Conservation (phyloP, 2,888 invertebrate genomes). For the Kryphioiulus occultus region DNA sequence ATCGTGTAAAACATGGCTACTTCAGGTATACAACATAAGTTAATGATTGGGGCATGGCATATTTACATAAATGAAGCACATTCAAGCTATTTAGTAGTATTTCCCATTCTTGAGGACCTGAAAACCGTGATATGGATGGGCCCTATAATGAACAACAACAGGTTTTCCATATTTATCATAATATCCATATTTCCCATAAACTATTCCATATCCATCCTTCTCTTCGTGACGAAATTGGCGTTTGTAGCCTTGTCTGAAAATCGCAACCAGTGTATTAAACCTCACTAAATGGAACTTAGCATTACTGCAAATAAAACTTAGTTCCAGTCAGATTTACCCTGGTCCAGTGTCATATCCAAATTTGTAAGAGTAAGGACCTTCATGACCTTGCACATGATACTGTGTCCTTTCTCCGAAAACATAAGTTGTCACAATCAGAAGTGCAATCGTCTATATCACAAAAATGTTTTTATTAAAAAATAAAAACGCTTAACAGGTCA, state of each 20-base stretch:
- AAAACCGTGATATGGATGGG: constrained; percentile 72
- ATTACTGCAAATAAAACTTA: not conserved
- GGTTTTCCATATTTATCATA: constrained; percentile 79
- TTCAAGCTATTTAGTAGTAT: not conserved
- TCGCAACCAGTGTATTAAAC: constrained; percentile 56
- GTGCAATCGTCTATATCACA: not conserved
- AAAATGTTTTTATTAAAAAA: not conserved
- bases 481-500: not conserved
- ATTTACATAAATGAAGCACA: not conserved
- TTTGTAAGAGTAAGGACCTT: constrained; percentile 81
- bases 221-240: constrained; percentile 83
- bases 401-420: constrained; percentile 47
- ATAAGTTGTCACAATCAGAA: constrained; percentile 11
- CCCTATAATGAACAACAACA: constrained; percentile 77
- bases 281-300: not conserved
- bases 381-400: constrained; percentile 68
- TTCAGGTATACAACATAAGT: no score
- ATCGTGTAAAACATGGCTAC: not conserved
- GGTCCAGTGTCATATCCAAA: constrained; percentile 85
- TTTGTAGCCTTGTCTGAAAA: constrained; percentile 70
- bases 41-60: not conserved
- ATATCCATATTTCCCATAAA: constrained; percentile 82
- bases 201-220: constrained; percentile 75
- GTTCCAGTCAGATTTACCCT: constrained; percentile 69
- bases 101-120: constrained; percentile 48